Evolutionary conservation across 2,113 vertebrate genomes (phyloP).

Genomic region (Varanus komodoensis): DNA sequence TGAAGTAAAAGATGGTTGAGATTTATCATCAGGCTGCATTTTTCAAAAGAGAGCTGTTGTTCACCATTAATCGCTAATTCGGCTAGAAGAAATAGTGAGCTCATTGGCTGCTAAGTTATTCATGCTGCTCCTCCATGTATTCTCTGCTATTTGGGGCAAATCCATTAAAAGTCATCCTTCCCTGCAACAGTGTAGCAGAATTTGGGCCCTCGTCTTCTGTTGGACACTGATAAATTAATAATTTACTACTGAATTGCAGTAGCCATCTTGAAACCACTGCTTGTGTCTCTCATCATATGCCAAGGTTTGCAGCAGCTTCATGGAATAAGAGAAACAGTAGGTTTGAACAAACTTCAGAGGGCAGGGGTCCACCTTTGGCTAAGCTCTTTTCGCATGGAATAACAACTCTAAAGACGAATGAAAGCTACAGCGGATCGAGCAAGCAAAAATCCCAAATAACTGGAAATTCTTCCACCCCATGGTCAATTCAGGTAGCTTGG

Average conservation of each 20-base stretch:
- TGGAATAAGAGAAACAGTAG: neutral
- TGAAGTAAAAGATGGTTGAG: slow-evolving; percentile 15
- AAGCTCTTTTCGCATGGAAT: neutral
- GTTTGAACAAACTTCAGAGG: neutral
- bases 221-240: neutral
- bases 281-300: neutral
- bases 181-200: neutral
- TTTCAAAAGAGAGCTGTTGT: neutral
- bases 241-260: neutral
- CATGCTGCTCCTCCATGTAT: neutral
- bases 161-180: neutral
- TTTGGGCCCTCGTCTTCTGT: neutral
- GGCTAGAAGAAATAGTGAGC: no score
- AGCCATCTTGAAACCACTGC: neutral
- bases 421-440: neutral
- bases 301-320: no score
- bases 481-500: neutral
- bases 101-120: neutral
- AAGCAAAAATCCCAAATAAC: neutral
- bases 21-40: slow-evolving; percentile 15
- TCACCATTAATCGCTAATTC: neutral
- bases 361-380: neutral
- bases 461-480: neutral
- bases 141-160: neutral
- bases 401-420: neutral